Conservation (phyloP, 2,888 invertebrate species). For the Octodonta nipae region DNA sequence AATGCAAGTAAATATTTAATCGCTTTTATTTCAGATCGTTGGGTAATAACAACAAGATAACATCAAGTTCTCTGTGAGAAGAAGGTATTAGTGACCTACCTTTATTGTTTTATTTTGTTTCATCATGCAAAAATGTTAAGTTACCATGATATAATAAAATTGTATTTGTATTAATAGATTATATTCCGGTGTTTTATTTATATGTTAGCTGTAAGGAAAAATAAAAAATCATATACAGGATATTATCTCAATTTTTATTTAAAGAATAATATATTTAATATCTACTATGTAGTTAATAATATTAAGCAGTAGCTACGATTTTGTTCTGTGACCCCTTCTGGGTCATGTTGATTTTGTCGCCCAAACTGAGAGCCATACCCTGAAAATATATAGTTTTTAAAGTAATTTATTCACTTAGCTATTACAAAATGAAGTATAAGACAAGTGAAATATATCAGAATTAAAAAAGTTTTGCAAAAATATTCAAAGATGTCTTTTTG, state of each 20-base stretch:
- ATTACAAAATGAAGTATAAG: constrained; percentile 2
- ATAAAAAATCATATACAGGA: not conserved
- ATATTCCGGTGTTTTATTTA: constrained; percentile 16
- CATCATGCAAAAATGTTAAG: not conserved
- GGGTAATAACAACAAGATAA: too few species aligned
- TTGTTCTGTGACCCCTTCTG: constrained; percentile 55
- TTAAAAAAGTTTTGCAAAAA: not conserved
- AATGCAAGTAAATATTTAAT: too few species aligned
- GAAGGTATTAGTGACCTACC: too few species aligned
- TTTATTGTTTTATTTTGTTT: not conserved
- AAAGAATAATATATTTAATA: not conserved
- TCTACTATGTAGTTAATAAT: not conserved
- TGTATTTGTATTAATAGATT: constrained; percentile 30
- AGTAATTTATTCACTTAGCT: constrained; percentile 3
- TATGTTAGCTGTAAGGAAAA: constrained; percentile 8
- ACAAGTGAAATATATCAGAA: not conserved
- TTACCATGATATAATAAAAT: constrained; percentile 29
- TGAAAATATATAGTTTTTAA: constrained; percentile 38
- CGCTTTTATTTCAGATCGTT: too few species aligned
- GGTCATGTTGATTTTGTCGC: constrained; percentile 93
- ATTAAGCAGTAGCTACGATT: constrained; percentile 30
- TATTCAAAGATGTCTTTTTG: too few species aligned
- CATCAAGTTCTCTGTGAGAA: too few species aligned
- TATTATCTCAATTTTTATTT: not conserved
- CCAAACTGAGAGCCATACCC: constrained; percentile 98